phyloP scores from a whole-genome alignment of 2,797 vertebrate species.

The Acestrorhynchus altus region DNA sequence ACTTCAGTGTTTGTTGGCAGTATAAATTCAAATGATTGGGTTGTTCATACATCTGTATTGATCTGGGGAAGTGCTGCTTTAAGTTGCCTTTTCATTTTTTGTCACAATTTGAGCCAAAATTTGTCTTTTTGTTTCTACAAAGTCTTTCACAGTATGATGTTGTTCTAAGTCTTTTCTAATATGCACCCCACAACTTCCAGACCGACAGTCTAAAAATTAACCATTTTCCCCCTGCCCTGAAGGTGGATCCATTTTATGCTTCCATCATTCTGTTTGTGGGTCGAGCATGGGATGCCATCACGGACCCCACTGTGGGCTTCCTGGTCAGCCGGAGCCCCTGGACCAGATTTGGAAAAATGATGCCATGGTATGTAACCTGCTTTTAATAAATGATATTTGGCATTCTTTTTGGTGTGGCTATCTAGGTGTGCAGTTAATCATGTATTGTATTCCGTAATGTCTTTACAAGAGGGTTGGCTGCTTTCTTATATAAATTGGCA shows the following conservation, averaged over 20 bases:
- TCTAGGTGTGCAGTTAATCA: not conserved
- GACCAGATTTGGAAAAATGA: constrained; percentile 90
- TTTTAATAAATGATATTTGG: not conserved
- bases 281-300: constrained; percentile 94
- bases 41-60: not conserved
- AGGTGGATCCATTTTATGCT: constrained; percentile 92
- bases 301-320: constrained; percentile 94
- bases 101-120: not conserved
- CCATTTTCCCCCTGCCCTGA: constrained; percentile 5
- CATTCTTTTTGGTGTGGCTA: not conserved
- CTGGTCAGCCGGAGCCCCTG: constrained; percentile 91
- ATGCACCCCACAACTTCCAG: no score
- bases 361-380: constrained; percentile 88
- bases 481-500: constrained; percentile 4
- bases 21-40: no score
- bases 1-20: no score
- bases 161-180: no score
- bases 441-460: constrained; percentile 1
- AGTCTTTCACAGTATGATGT: no score
- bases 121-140: not conserved
- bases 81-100: not conserved
- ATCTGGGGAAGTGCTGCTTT: not conserved
- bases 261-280: constrained; percentile 96
- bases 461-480: not conserved
- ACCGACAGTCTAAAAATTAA: not conserved